These are phyloP conservation scores for Oedothorax gibbosus DNA, from an alignment of 1,140 invertebrate species.

Conservation along the genomic window DNA sequence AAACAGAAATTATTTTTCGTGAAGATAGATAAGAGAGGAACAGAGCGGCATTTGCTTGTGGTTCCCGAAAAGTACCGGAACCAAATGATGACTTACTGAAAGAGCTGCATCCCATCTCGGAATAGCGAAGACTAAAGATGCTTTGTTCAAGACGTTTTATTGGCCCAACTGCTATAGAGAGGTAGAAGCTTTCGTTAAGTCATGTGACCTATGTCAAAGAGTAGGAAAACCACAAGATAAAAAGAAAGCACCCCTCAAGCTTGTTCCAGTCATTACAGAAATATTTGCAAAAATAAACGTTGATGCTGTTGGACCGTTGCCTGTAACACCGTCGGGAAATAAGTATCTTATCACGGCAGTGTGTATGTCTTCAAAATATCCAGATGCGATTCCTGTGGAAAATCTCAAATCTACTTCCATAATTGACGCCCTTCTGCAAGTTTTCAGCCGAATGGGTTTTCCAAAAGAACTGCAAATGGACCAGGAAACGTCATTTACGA, in stretches of 20 bases:
- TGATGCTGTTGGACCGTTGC: background rate
- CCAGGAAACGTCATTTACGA: background rate
- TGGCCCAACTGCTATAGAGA: conserved; percentile 8
- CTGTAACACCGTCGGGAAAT: background rate
- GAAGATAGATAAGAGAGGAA: background rate
- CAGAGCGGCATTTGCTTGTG: background rate
- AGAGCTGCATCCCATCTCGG: background rate
- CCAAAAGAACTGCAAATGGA: conserved; percentile 3
- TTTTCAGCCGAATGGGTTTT: conserved; percentile 29
- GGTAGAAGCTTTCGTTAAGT: background rate
- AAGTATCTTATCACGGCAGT: background rate
- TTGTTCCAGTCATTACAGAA: conserved; percentile 9
- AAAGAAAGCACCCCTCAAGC: background rate
- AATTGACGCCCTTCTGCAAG: background rate
- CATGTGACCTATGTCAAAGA: background rate
- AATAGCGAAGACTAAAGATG: conserved; percentile 6
- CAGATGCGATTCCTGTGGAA: background rate
- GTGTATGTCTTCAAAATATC: conserved; percentile 19
- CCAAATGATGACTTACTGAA: background rate
- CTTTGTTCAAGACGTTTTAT: background rate
- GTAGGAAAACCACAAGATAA: background rate
- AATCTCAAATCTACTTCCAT: background rate
- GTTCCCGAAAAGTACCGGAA: background rate
- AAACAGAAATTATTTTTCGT: background rate
- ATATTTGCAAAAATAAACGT: conserved; percentile 5